Conservation (phyloP, 1,140 invertebrate species). For the Drosophila tani region DNA sequence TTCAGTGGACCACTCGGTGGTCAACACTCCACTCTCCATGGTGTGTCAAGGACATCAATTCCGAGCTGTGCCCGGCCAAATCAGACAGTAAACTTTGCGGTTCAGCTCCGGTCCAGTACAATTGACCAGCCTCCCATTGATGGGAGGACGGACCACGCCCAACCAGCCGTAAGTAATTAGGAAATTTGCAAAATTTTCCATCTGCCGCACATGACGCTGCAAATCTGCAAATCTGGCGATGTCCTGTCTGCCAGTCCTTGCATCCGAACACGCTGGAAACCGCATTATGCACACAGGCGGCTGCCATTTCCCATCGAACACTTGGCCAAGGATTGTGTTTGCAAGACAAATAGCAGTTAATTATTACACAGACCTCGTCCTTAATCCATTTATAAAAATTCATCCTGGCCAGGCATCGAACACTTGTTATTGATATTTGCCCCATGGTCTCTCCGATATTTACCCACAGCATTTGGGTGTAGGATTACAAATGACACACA, state of each 20-base stretch:
- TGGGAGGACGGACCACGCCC: constrained; percentile 10
- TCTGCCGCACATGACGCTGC: constrained; percentile 43
- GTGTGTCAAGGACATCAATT: constrained; percentile 35
- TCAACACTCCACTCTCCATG: neutral
- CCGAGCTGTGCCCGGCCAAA: neutral
- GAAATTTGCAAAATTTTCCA: constrained; percentile 73
- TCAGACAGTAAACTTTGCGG: constrained; percentile 26
- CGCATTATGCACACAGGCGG: constrained; percentile 43
- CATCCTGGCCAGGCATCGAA: constrained; percentile 30
- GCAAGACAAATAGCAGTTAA: constrained; percentile 64
- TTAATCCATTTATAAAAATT: constrained; percentile 60
- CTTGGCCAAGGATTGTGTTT: constrained; percentile 37
- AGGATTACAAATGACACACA: constrained; percentile 16
- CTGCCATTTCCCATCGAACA: constrained; percentile 29
- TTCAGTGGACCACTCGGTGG: constrained; percentile 22
- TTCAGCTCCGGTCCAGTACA: neutral
- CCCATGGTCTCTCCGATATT: constrained; percentile 16
- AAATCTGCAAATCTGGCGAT: constrained; percentile 48
- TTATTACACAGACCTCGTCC: constrained; percentile 61
- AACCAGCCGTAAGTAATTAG: constrained; percentile 71
- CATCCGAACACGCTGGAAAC: constrained; percentile 9
- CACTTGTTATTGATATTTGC: constrained; percentile 53
- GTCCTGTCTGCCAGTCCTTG: constrained; percentile 25
- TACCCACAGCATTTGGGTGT: constrained; percentile 21
- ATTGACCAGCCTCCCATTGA: constrained; percentile 5